Evolutionary conservation across 92 coral and sea anemone genomes (phyloP).

Genomic region (Actinostola sp.): DNA sequence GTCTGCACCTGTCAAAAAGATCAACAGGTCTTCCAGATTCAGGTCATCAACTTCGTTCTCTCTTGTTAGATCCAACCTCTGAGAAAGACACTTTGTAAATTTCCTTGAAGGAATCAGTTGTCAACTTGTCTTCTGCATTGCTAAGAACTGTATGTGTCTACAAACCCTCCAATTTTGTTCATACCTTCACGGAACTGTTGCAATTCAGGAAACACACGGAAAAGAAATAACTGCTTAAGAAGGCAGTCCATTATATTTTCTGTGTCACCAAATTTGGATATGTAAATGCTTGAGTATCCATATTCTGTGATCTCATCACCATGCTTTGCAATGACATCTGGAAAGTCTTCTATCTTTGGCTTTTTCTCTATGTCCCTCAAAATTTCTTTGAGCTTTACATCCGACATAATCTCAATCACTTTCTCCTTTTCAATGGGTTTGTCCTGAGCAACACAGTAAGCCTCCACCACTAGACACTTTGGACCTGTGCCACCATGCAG

Average conservation of each 20-base stretch:
- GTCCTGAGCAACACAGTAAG: constrained; percentile 33
- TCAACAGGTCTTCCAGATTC: constrained; percentile 29
- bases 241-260: constrained; percentile 29
- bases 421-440: constrained; percentile 25
- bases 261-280: constrained; percentile 33
- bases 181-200: constrained; percentile 46
- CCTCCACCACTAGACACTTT: constrained; percentile 47
- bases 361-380: constrained; percentile 16
- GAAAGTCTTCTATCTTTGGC: constrained; percentile 22
- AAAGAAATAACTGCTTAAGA: constrained; percentile 36
- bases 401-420: constrained; percentile 41
- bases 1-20: constrained; percentile 52
- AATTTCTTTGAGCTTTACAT: constrained; percentile 41
- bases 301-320: constrained; percentile 44
- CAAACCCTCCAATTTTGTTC: constrained; percentile 38
- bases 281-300: constrained; percentile 42
- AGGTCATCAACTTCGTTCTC: constrained; percentile 35
- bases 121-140: constrained; percentile 24
- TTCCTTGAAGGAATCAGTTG: constrained; percentile 35
- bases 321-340: constrained; percentile 29
- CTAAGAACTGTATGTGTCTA: constrained; percentile 40
- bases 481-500: constrained; percentile 49
- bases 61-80: constrained; percentile 43
- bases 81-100: constrained; percentile 37
- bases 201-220: constrained; percentile 47